Evolutionary conservation across 1,140 invertebrate species (phyloP).

Genomic region (Procambarus clarkii): DNA sequence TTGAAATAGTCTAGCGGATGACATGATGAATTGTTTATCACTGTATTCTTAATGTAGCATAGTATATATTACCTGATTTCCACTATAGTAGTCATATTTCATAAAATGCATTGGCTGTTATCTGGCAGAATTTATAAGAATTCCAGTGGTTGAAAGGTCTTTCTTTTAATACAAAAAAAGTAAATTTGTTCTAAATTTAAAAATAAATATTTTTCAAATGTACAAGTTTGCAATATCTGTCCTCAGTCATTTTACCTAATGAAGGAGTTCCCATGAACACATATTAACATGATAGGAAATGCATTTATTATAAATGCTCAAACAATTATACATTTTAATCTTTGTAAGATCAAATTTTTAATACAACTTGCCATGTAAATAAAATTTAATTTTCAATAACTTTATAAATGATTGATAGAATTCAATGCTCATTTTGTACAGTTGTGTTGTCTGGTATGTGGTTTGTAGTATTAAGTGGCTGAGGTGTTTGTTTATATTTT

Average conservation of each 20-base stretch:
- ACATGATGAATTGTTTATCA: neutral
- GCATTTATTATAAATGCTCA: conserved; percentile 65
- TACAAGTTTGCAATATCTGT: conserved; percentile 11
- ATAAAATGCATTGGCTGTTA: conserved; percentile 1
- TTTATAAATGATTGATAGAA: conserved; percentile 52
- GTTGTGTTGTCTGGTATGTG: conserved; percentile 34
- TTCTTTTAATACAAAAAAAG: neutral
- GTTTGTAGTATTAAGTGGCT: conserved; percentile 45
- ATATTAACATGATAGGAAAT: conserved; percentile 32
- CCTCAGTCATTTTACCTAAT: conserved; percentile 23
- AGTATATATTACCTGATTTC: neutral
- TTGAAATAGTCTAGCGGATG: neutral
- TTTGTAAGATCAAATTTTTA: conserved; percentile 64
- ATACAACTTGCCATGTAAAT: conserved; percentile 65
- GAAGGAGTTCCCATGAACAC: conserved; percentile 32
- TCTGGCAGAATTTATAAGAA: neutral
- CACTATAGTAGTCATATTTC: neutral
- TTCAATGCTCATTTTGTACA: conserved; percentile 53
- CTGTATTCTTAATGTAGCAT: neutral
- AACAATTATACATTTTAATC: conserved; percentile 46
- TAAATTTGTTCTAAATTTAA: neutral
- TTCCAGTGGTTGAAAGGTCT: neutral
- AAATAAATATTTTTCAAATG: neutral
- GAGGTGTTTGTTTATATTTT: neutral
- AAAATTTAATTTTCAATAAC: conserved; percentile 60